Base-by-base conservation (phyloP, 2,888 invertebrate species). In the Pyralis farinalis region DNA sequence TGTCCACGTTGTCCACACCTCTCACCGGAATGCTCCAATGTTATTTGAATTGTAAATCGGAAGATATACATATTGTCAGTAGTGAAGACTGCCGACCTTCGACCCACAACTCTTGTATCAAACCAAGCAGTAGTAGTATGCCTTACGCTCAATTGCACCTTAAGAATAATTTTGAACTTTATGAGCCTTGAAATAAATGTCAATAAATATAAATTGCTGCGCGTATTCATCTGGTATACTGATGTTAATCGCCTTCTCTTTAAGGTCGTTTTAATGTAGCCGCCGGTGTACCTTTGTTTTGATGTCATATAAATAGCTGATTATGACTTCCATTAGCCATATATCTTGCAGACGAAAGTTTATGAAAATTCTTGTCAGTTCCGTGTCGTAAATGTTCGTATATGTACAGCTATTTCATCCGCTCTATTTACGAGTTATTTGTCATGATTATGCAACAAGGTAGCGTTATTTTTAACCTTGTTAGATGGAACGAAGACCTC, bases 291-390 rank as follows among this genome's bases (percentile, higher is more conserved):
- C 58, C 69, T 63, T 72, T 76, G 73, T 79, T 74, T 78, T 74
- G 63, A 72, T 73, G 72, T 67, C 68, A 63, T 74, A 76, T 74
- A 80, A 80, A 83, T 76, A 80, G 69, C 66, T 58, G 64, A 72
- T 73, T 71, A 73, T 63, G 62, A 64, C 68, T 58, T 52, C 58
- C 63, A 65, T 71, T 62, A 58, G 56, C 53, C 52, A 46, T 54
- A 60, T 58, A 55, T 58, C 59, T 55, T 45, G 43, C 43, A 54
- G 53, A 56, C 44, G 49, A 50, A 51, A 65, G 63, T 61, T 63
- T 60, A 57, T 57, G 51, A 59, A 65, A 71, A 78, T 65, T 47
- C 46, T 67, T 75, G 83, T 73, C 76, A 73, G 71, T 82, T 82
- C 80, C 84, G 78, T 56, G 50, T 78, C 62, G 48, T 25, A 25